Conservation (phyloP, 2,797 vertebrate species). For the Pitangus sulphuratus region DNA sequence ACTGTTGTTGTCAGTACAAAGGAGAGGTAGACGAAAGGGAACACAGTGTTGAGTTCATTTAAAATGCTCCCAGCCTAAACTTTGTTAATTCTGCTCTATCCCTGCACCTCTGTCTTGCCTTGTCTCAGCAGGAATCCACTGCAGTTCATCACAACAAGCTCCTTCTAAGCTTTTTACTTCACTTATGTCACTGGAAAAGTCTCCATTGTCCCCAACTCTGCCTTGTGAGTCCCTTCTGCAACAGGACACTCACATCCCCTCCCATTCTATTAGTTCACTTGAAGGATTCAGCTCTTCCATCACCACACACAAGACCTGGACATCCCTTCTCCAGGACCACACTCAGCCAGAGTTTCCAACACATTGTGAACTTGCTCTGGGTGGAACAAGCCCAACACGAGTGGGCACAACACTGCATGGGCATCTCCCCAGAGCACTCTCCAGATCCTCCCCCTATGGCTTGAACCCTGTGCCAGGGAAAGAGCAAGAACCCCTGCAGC, state of each 20-base stretch:
- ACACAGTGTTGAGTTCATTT: background rate
- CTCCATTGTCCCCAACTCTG: background rate
- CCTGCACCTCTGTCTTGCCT: background rate
- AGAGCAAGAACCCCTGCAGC: background rate
- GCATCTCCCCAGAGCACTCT: accelerated
- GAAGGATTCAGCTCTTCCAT: background rate
- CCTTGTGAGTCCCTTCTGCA: background rate
- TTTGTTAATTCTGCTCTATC: background rate
- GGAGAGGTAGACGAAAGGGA: background rate
- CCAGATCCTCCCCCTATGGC: accelerated
- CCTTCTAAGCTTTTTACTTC: background rate
- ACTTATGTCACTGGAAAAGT: background rate
- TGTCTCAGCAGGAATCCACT: background rate
- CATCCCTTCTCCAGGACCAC: background rate
- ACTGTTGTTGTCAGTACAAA: background rate
- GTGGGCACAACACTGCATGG: background rate
- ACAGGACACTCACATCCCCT: background rate
- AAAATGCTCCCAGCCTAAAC: background rate
- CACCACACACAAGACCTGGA: no score
- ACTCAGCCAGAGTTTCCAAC: accelerated
- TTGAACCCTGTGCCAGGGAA: background rate
- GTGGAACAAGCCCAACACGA: background rate
- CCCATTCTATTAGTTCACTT: accelerated
- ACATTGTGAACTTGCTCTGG: accelerated
- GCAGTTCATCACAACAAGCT: background rate